Evolutionary conservation across 2,113 vertebrate genomes (phyloP).

Genomic region (Dendrocopos noguchii): DNA sequence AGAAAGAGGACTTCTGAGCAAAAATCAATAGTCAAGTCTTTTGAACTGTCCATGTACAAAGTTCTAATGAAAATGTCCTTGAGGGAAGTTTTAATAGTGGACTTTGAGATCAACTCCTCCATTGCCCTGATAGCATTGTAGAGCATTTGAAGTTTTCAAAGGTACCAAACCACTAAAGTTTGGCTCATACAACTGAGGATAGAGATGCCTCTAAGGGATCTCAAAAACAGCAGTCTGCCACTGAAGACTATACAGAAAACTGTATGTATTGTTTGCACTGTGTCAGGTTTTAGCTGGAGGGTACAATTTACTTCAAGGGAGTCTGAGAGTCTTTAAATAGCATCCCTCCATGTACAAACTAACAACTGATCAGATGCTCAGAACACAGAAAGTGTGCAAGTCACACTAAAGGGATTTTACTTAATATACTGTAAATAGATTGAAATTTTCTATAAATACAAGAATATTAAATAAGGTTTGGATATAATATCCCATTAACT

Average conservation of each 20-base stretch:
- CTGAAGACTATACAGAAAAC: slow-evolving; percentile 3
- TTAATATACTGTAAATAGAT: slow-evolving; percentile 50
- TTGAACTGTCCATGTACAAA: slow-evolving; percentile 77
- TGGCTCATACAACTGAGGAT: slow-evolving; percentile 44
- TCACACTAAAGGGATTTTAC: slow-evolving; percentile 40
- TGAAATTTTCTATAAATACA: slow-evolving; percentile 21
- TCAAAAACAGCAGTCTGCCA: slow-evolving; percentile 53
- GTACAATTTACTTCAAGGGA: slow-evolving; percentile 77
- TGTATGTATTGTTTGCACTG: slow-evolving; percentile 49
- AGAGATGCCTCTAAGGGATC: slow-evolving; percentile 63
- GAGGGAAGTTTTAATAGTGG: slow-evolving; percentile 76
- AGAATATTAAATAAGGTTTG: slow-evolving; percentile 48
- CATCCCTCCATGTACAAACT: slow-evolving; percentile 67
- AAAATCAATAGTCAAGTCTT: slow-evolving; percentile 78
- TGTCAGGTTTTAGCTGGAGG: slow-evolving; percentile 74
- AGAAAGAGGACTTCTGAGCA: slow-evolving; percentile 75
- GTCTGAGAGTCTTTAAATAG: slow-evolving; percentile 71
- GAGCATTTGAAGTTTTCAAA: slow-evolving; percentile 75
- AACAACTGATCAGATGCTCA: slow-evolving; percentile 68
- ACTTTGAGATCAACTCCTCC: slow-evolving; percentile 72
- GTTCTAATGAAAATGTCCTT: slow-evolving; percentile 79
- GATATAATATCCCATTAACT: slow-evolving; percentile 20
- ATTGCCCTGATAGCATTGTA: slow-evolving; percentile 41
- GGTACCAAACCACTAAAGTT: slow-evolving; percentile 60
- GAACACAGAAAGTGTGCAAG: neutral